Evolutionary conservation across 2,797 vertebrate species (phyloP), one percentile per base, ranked within the genome.

Genomic region (Choloepus didactylus): DNA sequence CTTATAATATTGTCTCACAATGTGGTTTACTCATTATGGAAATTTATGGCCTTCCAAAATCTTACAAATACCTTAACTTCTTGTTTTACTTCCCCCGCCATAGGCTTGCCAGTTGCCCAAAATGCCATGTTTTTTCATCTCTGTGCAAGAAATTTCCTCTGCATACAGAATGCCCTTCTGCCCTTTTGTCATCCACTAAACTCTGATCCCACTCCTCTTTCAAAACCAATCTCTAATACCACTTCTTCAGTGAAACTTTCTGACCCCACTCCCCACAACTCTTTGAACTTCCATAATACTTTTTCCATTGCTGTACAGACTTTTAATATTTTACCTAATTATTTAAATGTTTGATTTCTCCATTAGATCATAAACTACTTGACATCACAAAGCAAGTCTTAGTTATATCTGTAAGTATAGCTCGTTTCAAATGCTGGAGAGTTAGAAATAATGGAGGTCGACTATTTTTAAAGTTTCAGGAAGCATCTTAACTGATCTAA

Each of bases 401-500:
- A 92, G 59, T 82, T 95, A 38, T 62, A 49, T 76, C 27, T 88
- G 66, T 95, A 83, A n/a, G 81, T 90, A 64, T 19, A 89, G 9
- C 44, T 72, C 67, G 82, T 29, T 85, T 88, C 49, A 90, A 90
- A 66, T 35, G n/a, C 73, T 75, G 25, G 5, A 3, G 14, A 83
- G 51, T 89, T 69, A 94, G 56, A 96, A 56, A 93, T 70, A 93
- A 96, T 19, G 31, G 46, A 89, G n/a, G n/a, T 18, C 66, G 64
- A 6, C 72, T 87, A 70, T 91, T 93, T 79, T 80, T 82, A 67
- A 92, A 76, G 29, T 89, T 89, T 81, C 59, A 84, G 59, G 54
- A 93, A 73, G 12, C 31, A 70, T 49, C 46, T 82, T 87, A 87
- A 93, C 64, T 90, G 38, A 85, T 31, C 46, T 72, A 67, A 86